Conservation (phyloP, 2,113 vertebrate genomes). For the Dolichallabes microphthalmus region DNA sequence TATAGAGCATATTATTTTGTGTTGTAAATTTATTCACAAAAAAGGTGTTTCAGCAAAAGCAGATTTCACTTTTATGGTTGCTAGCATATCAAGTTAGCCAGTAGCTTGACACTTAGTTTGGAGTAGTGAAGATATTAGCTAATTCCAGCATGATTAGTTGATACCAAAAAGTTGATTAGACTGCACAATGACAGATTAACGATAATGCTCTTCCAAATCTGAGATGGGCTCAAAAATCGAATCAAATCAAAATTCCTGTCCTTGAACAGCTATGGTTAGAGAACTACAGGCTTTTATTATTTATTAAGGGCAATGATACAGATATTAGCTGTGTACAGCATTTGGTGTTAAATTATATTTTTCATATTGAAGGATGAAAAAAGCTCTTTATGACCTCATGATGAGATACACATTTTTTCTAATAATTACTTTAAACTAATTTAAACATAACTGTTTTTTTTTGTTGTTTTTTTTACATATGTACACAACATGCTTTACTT, state of each 20-base stretch:
- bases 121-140: not conserved
- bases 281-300: not conserved
- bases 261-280: not conserved
- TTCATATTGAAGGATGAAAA: not conserved
- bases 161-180: not conserved
- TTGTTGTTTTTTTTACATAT: not conserved
- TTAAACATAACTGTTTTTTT: not conserved
- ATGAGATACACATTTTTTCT: not conserved
- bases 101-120: not conserved
- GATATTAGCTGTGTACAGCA: not conserved
- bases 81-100: not conserved
- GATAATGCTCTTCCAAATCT: not conserved
- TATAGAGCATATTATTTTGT: not conserved
- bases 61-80: not conserved
- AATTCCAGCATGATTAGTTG: not conserved
- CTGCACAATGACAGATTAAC: not conserved
- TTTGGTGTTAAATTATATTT: not conserved
- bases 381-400: not conserved
- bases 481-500: not conserved
- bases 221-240: not conserved
- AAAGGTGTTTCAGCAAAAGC: not conserved
- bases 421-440: too few species aligned
- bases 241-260: not conserved
- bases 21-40: not conserved
- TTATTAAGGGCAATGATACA: not conserved